Base-by-base conservation (phyloP, 2,113 vertebrate species). In the Alces alces region DNA sequence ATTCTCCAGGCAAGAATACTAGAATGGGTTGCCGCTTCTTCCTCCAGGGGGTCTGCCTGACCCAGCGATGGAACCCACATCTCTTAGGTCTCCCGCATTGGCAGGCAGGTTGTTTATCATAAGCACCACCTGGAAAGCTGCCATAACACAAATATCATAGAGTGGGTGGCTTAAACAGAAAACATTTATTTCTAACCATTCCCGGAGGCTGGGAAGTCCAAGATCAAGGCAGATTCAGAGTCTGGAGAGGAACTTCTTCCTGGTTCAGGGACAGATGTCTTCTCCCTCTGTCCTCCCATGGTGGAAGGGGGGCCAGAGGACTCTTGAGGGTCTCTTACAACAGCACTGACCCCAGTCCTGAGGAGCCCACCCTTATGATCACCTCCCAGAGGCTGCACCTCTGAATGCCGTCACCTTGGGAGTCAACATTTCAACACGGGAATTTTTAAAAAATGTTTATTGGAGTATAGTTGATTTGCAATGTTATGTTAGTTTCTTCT, bases 71-170 rank as follows among this genome's bases (percentile, higher is more conserved):
- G 36, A 43, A 76, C 23, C 36, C 23, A 27, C 2, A 1, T 76
- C 36, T 14, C 70, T 3, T 43, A 43, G 36, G 66, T 36, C n/a
- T 70, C 19, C 66, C 2, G 0, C 5, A 7, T 0, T 73, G 23
- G 70, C 36, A 43, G 70, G 36, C 70, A 76, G 70, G 70, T 25
- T 30, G 5, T 43, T 25, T 43, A 7, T 36, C 70, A 4, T 23
- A 2, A 7, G 70, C 13, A 12, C 70, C 23, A 27, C 36, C 23
- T 43, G 70, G 36, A 23, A 27, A 76, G 70, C 25, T 50, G 28
- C 28, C n/a, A 12, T 55, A 7, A 47, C 39, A 64, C 64, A 79
- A 89, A 66, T 47, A 55, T 47, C 58, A 82, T 14, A 80, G 11
- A 47, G 4, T 23, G 21, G 58, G 11, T 55, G 47, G 85, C 85